These are phyloP conservation scores for Setophaga petechia DNA, from an alignment of 2,113 vertebrate species.

Conservation along the genomic window DNA sequence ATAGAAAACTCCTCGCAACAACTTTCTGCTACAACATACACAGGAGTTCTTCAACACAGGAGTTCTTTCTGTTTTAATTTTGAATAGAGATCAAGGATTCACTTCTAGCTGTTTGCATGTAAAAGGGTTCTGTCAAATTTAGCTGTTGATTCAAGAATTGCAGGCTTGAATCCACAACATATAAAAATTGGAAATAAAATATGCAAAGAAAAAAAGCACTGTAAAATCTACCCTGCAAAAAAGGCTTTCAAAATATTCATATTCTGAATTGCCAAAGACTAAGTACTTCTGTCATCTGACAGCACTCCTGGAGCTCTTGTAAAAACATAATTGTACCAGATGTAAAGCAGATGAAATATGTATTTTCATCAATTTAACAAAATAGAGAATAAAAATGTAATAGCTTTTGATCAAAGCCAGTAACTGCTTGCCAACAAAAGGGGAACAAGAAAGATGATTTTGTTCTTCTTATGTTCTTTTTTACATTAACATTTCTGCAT, in stretches of 20 bases:
- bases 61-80: not conserved
- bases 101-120: not conserved
- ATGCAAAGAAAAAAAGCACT: not conserved
- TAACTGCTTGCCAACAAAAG: not conserved
- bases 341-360: conserved; percentile 18
- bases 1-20: not conserved
- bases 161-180: not conserved
- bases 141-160: not conserved
- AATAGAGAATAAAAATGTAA: not conserved
- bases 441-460: not conserved
- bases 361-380: conserved; percentile 22
- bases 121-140: not conserved
- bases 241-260: not conserved
- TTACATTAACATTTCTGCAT: not conserved
- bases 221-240: not conserved
- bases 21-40: not conserved
- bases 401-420: conserved; percentile 25
- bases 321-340: conserved; percentile 18
- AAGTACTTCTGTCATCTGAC: not conserved
- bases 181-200: not conserved
- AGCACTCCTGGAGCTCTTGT: not conserved
- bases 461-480: not conserved
- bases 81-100: not conserved
- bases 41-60: not conserved
- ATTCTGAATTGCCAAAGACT: not conserved